Conservation (phyloP, 2,113 vertebrate species). For the Tretioscincus oriximinensis region DNA sequence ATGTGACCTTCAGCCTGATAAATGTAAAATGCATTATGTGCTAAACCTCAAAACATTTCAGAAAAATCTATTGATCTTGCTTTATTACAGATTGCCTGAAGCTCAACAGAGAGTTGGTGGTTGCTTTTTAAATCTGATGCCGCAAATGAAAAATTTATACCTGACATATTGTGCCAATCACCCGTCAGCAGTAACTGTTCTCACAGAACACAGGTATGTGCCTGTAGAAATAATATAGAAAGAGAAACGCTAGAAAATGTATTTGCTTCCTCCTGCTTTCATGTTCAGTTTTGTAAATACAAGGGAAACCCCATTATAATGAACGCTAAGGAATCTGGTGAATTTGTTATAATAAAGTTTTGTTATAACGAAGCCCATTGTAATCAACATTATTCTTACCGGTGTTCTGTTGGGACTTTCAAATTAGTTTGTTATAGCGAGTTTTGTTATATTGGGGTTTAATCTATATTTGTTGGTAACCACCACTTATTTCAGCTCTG, state of each 20-base stretch:
- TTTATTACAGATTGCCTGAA: slow-evolving; percentile 85
- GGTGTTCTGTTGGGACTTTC: too few species aligned
- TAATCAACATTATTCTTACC: too few species aligned
- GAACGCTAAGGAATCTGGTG: too few species aligned
- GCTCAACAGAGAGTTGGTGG: slow-evolving; percentile 91
- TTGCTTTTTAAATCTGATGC: slow-evolving; percentile 94
- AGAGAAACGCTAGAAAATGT: not conserved
- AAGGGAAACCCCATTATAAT: too few species aligned
- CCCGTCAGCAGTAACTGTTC: slow-evolving; percentile 93
- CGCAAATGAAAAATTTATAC: slow-evolving; percentile 92
- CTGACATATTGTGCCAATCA: slow-evolving; percentile 94
- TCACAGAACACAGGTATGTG: slow-evolving; percentile 89
- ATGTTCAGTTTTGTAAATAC: too few species aligned
- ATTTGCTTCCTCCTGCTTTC: not conserved
- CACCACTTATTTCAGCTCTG: too few species aligned
- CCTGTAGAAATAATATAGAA: not conserved
- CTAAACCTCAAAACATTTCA: not conserved
- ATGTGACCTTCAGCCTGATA: not conserved
- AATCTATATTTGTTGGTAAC: not conserved
- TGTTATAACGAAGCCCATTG: too few species aligned
- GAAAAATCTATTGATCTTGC: not conserved
- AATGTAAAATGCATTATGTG: not conserved
- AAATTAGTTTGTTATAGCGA: too few species aligned
- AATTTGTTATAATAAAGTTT: too few species aligned
- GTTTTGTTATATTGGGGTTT: not conserved